These are phyloP conservation scores for Plutella xylostella DNA, from an alignment of 2,888 invertebrate species.

Conservation along the genomic window DNA sequence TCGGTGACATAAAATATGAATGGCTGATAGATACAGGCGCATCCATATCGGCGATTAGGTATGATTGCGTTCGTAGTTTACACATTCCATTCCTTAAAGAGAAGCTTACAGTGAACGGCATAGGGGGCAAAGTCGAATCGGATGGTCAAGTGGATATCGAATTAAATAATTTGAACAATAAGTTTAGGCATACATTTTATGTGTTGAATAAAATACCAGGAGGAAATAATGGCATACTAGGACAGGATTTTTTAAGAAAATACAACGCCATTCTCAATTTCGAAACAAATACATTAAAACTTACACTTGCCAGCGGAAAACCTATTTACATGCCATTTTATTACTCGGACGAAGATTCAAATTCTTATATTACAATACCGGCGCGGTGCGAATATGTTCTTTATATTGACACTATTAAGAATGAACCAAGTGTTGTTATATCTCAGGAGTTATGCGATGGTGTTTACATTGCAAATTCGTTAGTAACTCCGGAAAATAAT, in stretches of 20 bases:
- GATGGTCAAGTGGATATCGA: neutral
- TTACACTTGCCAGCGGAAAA: neutral
- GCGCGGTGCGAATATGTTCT: neutral
- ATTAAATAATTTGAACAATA: neutral
- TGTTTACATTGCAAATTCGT: slow-evolving; percentile 5
- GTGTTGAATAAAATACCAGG: neutral
- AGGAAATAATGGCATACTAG: too few relatives aligned
- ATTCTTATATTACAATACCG: neutral
- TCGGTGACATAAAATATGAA: neutral
- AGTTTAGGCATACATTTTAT: neutral
- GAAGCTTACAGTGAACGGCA: neutral
- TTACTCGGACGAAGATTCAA: too few relatives aligned
- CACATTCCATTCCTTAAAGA: too few relatives aligned
- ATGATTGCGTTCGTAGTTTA: too few relatives aligned
- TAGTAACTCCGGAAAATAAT: neutral
- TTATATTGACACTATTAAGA: neutral
- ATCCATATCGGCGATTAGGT: neutral
- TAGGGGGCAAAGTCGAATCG: neutral
- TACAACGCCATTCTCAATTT: neutral
- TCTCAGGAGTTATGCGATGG: neutral
- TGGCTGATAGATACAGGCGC: neutral
- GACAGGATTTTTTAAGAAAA: neutral
- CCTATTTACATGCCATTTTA: too few relatives aligned
- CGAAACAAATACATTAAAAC: neutral
- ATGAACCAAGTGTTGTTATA: neutral